Percentiles rank a stretch among this genome's conserved stretches.
Conservation (phyloP, 2,888 invertebrate genomes). For the Cosmorhoe ocellata region DNA sequence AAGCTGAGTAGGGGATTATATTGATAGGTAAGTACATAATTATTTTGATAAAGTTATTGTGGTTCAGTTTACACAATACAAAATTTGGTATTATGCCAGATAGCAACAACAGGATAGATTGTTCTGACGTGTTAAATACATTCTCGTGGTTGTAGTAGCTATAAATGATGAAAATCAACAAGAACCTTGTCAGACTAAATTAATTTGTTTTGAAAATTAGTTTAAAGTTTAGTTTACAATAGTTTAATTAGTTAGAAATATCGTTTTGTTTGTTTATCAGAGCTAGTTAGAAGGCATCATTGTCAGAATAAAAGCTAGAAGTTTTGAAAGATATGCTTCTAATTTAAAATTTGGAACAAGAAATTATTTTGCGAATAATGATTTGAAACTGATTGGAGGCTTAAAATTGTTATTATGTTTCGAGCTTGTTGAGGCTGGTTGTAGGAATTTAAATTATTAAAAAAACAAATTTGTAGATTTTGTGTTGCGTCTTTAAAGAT, state of each 20-base stretch:
- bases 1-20: not conserved
- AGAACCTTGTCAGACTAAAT: too few species aligned
- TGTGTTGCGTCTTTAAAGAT: not conserved
- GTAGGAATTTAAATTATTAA: conserved; percentile 18
- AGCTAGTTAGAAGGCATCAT: conserved; percentile 3
- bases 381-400: conserved; percentile 61
- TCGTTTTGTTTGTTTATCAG: conserved; percentile 20
- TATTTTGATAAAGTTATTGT: too few species aligned
- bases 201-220: conserved; percentile 20
- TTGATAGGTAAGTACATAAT: too few species aligned
- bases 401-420: conserved; percentile 58
- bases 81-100: too few species aligned
- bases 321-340: conserved; percentile 25
- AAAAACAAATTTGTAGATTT: conserved; percentile 3
- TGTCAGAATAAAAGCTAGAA: conserved; percentile 1
- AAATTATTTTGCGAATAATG: conserved; percentile 41
- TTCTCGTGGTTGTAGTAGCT: too few species aligned
- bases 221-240: conserved; percentile 6
- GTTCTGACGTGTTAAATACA: too few species aligned
- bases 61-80: too few species aligned
- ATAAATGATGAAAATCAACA: too few species aligned
- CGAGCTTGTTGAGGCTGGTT: conserved; percentile 20
- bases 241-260: not conserved
- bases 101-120: too few species aligned
- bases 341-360: conserved; percentile 35